Evolutionary conservation across 2,888 invertebrate genomes (phyloP), one percentile per base, ranked within the genome.

Genomic region (Julus scanicus): DNA sequence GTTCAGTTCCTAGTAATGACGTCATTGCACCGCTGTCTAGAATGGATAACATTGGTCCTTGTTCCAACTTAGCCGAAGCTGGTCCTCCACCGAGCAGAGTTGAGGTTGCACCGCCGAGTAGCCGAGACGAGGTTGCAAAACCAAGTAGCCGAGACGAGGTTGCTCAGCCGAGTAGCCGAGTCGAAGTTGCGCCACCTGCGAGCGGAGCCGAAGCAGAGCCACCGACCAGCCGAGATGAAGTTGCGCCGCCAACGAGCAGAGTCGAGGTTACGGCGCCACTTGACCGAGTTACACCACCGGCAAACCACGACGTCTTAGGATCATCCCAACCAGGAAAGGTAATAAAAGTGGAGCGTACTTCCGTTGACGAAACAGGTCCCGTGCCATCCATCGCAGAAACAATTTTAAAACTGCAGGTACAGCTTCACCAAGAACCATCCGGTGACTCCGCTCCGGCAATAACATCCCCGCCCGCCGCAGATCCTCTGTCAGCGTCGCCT

Each of bases 371-470:
- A 37, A 13, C 80, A 0, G 80, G 49, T 17, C 49, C 85, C n/a
- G 44, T 86, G 5, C 86, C 86, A 17, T 57, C 86, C 9, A 86
- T 86, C 29, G 86, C 86, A 6, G 86, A 86, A 13, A 86, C 86
- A 0, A 86, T 86, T 29, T 86, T 20, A 2, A 86, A 86, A 37
- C 57, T 86, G 11, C 53, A n/a, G 13, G 86, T 2, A 17, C 86
- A 86, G 29, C 37, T 86, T 0, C 57, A 86, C 11, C 49, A 48
- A 39, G 49, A 85, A 15, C 29, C 44, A 6, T 20, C 80, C 37
- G 37, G 0, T 17, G 85, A 20, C 17, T 2, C 9, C 3, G 48
- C 84, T n/a, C 44, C 20, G 9, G 11, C n/a, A n/a, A n/a, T 15
- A 3, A 44, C n/a, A 17, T 8, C 85, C 0, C n/a, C 40, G n/a